Evolutionary conservation across 2,113 vertebrate species (phyloP).

Genomic region (Daubentonia madagascariensis): DNA sequence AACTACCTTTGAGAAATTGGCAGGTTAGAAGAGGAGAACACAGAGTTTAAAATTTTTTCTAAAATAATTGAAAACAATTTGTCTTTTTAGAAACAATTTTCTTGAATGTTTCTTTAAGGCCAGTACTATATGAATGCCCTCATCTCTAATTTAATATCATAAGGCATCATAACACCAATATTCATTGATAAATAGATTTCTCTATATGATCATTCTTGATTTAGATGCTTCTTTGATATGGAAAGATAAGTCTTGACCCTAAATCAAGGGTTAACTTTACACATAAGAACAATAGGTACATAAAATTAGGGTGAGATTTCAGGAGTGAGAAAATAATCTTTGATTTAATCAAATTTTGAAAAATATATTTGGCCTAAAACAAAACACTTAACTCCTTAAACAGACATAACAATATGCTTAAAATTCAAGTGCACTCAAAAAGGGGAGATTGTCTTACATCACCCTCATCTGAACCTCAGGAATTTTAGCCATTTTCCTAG

Average conservation of each 20-base stretch:
- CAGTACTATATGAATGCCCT: neutral
- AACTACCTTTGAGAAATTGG: neutral
- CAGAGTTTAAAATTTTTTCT: neutral
- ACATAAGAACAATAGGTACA: neutral
- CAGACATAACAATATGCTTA: neutral
- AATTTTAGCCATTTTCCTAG: slow-evolving; percentile 8
- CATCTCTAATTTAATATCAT: neutral
- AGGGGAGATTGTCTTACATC: neutral
- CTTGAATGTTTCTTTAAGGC: neutral
- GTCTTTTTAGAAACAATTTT: neutral
- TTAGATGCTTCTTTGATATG: neutral
- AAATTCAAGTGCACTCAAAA: neutral
- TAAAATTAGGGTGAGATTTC: slow-evolving; percentile 4
- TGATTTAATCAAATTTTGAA: slow-evolving; percentile 1
- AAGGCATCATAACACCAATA: neutral
- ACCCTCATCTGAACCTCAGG: neutral
- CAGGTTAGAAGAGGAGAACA: neutral
- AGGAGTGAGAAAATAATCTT: slow-evolving; percentile 27
- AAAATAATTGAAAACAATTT: neutral
- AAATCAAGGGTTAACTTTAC: neutral
- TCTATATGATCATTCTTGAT: neutral
- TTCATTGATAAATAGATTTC: neutral
- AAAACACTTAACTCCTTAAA: neutral
- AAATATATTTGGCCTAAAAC: neutral
- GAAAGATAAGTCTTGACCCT: neutral